Evolutionary conservation across 2,797 vertebrate species (phyloP).

Genomic region (Argyrosomus regius): DNA sequence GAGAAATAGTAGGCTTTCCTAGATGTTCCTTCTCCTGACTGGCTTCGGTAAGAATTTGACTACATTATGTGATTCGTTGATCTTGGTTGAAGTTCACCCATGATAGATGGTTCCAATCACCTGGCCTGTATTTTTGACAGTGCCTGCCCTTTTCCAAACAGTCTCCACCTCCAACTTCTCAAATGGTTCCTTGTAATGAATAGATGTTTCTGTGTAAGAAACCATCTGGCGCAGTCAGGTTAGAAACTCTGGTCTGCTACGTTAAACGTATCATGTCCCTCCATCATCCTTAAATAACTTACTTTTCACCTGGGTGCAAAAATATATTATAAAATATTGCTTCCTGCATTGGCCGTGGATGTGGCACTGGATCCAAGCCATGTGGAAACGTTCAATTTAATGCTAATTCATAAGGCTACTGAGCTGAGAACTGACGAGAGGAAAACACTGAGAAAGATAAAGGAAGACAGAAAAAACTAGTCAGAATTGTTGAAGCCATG

Average conservation of each 20-base stretch:
- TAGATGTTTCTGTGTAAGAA: no score
- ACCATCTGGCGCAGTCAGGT: no score
- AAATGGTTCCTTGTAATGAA: no score
- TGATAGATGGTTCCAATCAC: no score
- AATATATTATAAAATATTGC: background rate
- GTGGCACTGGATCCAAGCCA: background rate
- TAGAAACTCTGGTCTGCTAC: background rate
- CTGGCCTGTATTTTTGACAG: no score
- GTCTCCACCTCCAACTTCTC: no score
- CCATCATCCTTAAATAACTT: background rate
- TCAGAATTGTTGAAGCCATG: constrained; percentile 12
- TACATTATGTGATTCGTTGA: no score
- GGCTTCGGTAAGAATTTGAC: no score
- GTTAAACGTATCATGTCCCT: background rate
- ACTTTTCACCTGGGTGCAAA: background rate
- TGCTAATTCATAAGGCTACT: background rate
- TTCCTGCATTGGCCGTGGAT: background rate
- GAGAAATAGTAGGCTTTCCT: no score
- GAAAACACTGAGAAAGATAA: constrained; percentile 6
- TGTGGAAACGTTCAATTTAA: background rate
- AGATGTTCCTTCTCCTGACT: no score
- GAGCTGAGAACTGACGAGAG: background rate
- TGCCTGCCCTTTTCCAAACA: no score
- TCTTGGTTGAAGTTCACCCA: no score
- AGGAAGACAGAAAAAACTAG: background rate